Percentiles rank a stretch among this genome's conserved stretches.
phyloP scores from a whole-genome alignment of 2,113 vertebrate genomes.

The Proterorhinus semilunaris region DNA sequence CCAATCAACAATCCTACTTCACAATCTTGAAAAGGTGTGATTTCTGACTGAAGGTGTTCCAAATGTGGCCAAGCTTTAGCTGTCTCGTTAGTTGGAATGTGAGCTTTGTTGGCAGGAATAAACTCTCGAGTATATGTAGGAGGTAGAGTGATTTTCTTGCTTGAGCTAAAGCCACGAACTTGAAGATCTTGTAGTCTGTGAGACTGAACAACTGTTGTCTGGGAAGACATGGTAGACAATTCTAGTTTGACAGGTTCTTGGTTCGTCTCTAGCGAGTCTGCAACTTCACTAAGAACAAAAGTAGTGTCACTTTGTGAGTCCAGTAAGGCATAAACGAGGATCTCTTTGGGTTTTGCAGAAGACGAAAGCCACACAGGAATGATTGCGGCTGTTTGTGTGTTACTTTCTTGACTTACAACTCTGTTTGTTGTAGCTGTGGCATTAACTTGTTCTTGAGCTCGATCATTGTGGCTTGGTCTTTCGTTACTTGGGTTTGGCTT shows the following conservation, averaged over 20 bases:
- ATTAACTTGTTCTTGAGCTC: background rate
- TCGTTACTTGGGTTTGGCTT: background rate
- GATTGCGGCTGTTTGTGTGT: slow-evolving; percentile 16
- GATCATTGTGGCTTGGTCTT: background rate
- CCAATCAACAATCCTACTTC: slow-evolving; percentile 1
- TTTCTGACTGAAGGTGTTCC: slow-evolving; percentile 8
- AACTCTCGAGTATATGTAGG: background rate
- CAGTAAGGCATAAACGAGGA: slow-evolving; percentile 13
- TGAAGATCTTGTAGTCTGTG: background rate
- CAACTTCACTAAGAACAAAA: slow-evolving; percentile 21
- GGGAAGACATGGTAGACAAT: slow-evolving; percentile 14
- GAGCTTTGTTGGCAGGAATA: slow-evolving; percentile 19
- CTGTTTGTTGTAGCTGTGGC: background rate
- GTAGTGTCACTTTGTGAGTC: slow-evolving; percentile 25
- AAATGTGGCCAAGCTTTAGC: slow-evolving; percentile 10
- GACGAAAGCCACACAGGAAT: slow-evolving; percentile 25
- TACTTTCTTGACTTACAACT: background rate
- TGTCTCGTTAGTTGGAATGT: slow-evolving; percentile 14
- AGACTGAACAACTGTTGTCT: background rate
- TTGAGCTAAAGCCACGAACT: background rate
- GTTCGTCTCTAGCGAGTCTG: background rate
- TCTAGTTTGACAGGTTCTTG: slow-evolving; percentile 8
- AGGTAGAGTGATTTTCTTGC: background rate
- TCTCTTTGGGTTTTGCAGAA: background rate
- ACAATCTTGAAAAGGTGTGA: background rate